Conservation (phyloP, 2,797 vertebrate species). For the Numenius phaeopus region DNA sequence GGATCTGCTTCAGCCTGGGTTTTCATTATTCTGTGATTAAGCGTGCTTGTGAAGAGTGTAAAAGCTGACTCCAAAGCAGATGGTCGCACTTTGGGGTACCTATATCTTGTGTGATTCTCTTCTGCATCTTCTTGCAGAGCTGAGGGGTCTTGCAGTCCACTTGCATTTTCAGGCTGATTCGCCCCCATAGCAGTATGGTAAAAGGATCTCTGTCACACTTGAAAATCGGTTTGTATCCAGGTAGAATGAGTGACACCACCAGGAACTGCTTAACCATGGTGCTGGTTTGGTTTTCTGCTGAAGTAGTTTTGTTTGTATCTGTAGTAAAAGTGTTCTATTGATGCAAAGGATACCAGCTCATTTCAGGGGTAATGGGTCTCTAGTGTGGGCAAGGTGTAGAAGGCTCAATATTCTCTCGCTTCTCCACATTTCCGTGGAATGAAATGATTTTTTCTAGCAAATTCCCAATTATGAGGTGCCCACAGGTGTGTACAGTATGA, state of each 20-base stretch:
- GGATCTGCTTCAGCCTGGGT: neutral
- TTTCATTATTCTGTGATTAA: neutral
- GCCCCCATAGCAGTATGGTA: neutral
- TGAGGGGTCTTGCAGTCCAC: neutral
- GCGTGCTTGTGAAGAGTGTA: neutral
- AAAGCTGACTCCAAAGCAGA: neutral
- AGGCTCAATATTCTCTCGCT: neutral
- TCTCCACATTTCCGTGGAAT: neutral
- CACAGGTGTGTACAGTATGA: neutral
- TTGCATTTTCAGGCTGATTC: neutral
- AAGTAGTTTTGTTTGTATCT: neutral
- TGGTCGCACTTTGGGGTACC: neutral
- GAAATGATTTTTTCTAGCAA: neutral
- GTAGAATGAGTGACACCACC: neutral
- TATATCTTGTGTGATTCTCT: neutral
- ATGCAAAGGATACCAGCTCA: neutral
- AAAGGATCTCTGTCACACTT: neutral
- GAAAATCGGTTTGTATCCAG: neutral
- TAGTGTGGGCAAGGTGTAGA: neutral
- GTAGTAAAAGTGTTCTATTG: neutral
- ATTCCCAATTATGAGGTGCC: neutral
- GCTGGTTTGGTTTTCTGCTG: neutral
- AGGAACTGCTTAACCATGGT: neutral
- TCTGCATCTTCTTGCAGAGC: neutral
- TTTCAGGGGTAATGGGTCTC: neutral